Conservation (phyloP, 2,888 invertebrate species). For the Eutolmus rufibarbis region DNA sequence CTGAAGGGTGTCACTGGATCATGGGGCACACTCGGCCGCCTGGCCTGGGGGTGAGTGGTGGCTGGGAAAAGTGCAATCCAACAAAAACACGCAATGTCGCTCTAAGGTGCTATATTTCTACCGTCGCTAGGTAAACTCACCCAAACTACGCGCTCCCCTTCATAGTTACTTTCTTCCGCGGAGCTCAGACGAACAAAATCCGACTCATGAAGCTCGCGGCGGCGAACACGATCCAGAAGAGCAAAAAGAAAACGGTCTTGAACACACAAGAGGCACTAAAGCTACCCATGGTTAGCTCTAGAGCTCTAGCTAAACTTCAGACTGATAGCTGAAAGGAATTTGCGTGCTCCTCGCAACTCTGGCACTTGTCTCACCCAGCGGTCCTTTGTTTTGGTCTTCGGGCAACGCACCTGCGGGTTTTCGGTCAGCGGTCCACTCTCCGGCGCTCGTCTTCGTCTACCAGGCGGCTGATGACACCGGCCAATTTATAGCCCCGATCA, state of each 20-base stretch:
- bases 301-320: not conserved
- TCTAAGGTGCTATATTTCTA: slow-evolving; percentile 5
- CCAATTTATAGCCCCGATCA: not conserved
- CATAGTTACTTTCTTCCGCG: not conserved
- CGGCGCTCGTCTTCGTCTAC: not conserved
- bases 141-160: slow-evolving; percentile 8
- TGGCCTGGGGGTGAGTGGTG: not conserved
- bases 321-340: not conserved
- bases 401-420: not conserved
- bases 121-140: not conserved
- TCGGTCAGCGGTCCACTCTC: not conserved
- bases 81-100: not conserved
- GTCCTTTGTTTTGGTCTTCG: slow-evolving; percentile 9
- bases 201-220: slow-evolving; percentile 41
- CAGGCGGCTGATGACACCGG: not conserved
- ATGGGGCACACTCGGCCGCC: not conserved
- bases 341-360: not conserved
- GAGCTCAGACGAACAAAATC: slow-evolving; percentile 35
- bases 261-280: not conserved
- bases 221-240: slow-evolving; percentile 43
- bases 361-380: not conserved
- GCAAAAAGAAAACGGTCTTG: not conserved
- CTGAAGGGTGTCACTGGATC: not conserved
- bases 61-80: not conserved
- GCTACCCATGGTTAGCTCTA: not conserved